Evolutionary conservation across 2,797 vertebrate genomes (phyloP).

Genomic region (Epinephelus coioides): DNA sequence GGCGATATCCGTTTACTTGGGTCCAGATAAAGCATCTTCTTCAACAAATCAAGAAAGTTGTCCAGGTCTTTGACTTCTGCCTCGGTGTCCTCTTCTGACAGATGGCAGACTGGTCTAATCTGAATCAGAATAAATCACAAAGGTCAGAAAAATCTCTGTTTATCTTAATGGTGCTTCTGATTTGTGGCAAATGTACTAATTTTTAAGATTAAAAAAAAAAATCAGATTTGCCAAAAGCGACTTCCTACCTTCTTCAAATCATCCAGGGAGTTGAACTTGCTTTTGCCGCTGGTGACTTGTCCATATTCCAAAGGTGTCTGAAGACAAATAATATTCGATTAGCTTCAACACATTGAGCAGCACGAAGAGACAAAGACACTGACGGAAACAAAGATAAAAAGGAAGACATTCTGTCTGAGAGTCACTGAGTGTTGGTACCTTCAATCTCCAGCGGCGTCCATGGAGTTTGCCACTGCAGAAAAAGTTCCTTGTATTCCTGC

Average conservation of each 20-base stretch:
- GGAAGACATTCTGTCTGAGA: background rate
- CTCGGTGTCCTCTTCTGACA: background rate
- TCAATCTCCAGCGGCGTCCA: conserved; percentile 5
- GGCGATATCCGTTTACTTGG: background rate
- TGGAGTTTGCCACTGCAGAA: background rate
- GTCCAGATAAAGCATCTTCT: conserved; percentile 31
- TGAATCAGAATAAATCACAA: conserved; percentile 8
- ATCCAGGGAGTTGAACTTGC: conserved; percentile 5
- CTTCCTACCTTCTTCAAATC: background rate
- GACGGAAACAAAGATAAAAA: background rate
- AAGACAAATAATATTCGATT: background rate
- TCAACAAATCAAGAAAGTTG: conserved; percentile 26
- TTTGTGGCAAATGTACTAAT: background rate
- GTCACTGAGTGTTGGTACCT: background rate
- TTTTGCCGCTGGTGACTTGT: accelerated
- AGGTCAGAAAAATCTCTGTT: background rate
- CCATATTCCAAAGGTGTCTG: background rate
- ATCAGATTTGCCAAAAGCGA: background rate
- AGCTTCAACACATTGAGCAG: background rate
- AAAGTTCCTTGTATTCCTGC: background rate
- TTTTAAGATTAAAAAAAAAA: background rate
- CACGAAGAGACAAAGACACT: background rate
- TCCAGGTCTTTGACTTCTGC: background rate
- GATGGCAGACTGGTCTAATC: background rate
- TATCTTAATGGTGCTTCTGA: background rate